These are phyloP conservation scores for Bicyclus anynana DNA, from an alignment of 1,140 invertebrate species.

Conservation along the genomic window DNA sequence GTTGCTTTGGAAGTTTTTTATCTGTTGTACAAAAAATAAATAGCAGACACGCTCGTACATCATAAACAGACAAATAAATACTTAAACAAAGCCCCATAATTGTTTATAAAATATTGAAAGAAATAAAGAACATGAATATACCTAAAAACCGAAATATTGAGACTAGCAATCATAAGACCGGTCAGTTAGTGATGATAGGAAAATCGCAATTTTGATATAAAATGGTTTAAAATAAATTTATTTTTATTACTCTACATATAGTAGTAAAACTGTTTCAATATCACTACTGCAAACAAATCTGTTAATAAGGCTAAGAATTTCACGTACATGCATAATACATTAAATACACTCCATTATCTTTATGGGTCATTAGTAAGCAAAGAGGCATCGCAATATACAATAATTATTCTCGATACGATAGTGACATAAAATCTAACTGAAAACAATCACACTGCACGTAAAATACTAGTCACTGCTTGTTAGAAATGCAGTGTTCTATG, in stretches of 20 bases:
- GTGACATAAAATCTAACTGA: conserved; percentile 15
- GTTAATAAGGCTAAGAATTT: conserved; percentile 31
- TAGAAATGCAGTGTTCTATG: not conserved
- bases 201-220: not conserved
- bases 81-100: not conserved
- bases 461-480: not conserved
- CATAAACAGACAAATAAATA: not conserved
- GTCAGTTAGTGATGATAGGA: conserved; percentile 31
- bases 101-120: not conserved
- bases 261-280: conserved; percentile 14
- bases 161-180: conserved; percentile 65
- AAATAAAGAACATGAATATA: not conserved
- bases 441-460: conserved; percentile 26
- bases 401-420: conserved; percentile 9
- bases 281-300: conserved; percentile 44
- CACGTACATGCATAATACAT: conserved; percentile 32
- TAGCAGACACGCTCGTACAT: not conserved
- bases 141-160: conserved; percentile 37
- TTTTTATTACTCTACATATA: not conserved
- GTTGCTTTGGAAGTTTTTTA: not conserved
- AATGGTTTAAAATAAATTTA: conserved; percentile 7
- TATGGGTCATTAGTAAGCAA: conserved; percentile 28
- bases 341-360: conserved; percentile 8
- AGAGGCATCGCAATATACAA: conserved; percentile 15
- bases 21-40: not conserved